Evolutionary conservation across 1,140 invertebrate genomes (phyloP).

Genomic region (Lasioglossum baleicum): DNA sequence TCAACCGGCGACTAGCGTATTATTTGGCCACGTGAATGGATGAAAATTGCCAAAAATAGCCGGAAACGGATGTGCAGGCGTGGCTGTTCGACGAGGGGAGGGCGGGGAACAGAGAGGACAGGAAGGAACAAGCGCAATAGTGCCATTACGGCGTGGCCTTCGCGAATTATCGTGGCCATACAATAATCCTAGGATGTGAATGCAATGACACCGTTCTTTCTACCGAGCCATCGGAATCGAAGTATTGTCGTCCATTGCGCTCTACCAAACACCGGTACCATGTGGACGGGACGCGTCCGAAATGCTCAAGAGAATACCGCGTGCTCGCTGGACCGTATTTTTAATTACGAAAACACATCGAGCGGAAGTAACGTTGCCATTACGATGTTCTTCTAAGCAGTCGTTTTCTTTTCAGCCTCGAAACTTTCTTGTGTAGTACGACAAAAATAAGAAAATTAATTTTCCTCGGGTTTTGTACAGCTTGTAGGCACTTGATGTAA

Average conservation of each 20-base stretch:
- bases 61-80: slow-evolving; percentile 61
- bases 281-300: neutral
- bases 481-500: too few relatives aligned
- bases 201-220: slow-evolving; percentile 32
- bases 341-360: neutral
- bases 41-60: slow-evolving; percentile 71
- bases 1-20: slow-evolving; percentile 41
- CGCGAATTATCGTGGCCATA: slow-evolving; percentile 50
- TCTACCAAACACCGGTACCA: slow-evolving; percentile 11
- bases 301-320: neutral
- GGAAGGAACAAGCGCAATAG: slow-evolving; percentile 21
- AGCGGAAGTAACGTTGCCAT: neutral
- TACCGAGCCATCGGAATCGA: neutral
- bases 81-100: slow-evolving; percentile 27
- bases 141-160: slow-evolving; percentile 51
- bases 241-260: slow-evolving; percentile 20
- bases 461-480: too few relatives aligned
- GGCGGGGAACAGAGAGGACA: neutral
- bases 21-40: slow-evolving; percentile 62
- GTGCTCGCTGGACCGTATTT: neutral
- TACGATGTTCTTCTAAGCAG: neutral
- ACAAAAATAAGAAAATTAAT: too few relatives aligned
- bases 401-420: too few relatives aligned
- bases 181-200: slow-evolving; percentile 41
- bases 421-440: too few relatives aligned